Conservation (phyloP, 2,113 vertebrate genomes). For the Antigone vipio region DNA sequence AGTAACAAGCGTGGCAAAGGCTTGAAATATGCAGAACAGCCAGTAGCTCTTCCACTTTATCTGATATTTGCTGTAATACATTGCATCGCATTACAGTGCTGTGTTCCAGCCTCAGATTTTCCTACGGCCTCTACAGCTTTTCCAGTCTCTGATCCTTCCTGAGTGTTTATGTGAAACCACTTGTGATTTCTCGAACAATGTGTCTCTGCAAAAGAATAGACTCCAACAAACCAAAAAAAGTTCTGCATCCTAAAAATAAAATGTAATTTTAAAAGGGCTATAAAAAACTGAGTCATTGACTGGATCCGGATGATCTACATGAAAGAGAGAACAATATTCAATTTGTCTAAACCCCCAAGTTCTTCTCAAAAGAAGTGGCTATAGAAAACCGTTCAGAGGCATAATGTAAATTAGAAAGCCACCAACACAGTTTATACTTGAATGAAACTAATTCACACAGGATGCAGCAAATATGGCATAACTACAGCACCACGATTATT, state of each 20-base stretch:
- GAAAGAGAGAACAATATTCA: constrained; percentile 42
- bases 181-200: constrained; percentile 5
- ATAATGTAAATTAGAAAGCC: constrained; percentile 32
- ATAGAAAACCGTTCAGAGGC: neutral
- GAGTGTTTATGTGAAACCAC: neutral
- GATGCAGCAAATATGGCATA: neutral
- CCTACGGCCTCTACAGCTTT: neutral
- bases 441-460: constrained; percentile 41
- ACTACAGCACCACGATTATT: neutral
- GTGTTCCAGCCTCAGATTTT: neutral
- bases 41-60: neutral
- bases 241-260: constrained; percentile 34
- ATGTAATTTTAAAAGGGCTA: constrained; percentile 16
- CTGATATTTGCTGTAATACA: neutral
- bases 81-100: neutral
- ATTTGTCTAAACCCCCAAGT: neutral
- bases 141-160: constrained; percentile 8
- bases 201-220: neutral
- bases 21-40: neutral
- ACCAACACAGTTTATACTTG: constrained; percentile 22
- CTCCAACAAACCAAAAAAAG: neutral
- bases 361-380: constrained; percentile 39
- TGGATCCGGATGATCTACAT: constrained; percentile 29
- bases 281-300: neutral
- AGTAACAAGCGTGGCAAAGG: neutral